Base-by-base conservation (phyloP, 2,888 invertebrate genomes). In the Nebria brevicollis region DNA sequence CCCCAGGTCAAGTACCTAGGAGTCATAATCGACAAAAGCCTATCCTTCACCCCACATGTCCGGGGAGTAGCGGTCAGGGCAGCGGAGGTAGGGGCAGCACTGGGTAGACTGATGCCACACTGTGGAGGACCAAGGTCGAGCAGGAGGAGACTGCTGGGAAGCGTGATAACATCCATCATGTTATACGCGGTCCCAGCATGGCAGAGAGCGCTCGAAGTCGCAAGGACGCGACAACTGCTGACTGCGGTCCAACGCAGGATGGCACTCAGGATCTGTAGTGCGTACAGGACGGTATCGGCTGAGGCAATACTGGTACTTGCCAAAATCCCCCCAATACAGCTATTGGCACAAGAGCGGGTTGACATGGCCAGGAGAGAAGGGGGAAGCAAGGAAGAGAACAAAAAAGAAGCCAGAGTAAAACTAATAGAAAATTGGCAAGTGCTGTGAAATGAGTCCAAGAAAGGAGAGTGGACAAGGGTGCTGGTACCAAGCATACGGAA, bases 131-230 rank as follows among this genome's bases (percentile, higher is more conserved):
- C 20, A 20, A 43, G n/a, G 26, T 25, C 25, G 2, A 7, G 10
- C 15, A 74, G 42, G 13, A 74, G 74, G 54, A 74, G 54, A n/a
- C n/a, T 74, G 5, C 43, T 74, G 25, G 74, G 54, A 1, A 8
- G 54, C 43, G 54, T 54, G 10, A 15, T 15, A 15, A 15, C 43
- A 2, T 4, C 74, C n/a, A 11, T 54, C 7, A 41, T 74, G 11
- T 15, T 74, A 7, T 76, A 76, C 11, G 66, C 76, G 11, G 76
- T 66, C 26, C 76, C 76, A 1, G 42, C 66, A 26, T 76, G 76
- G 76, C 65, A 15, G 8, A 26, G 66, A 41, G 15, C 5, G 0
- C 15, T 76, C 7, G 66, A 20, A 66, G 4, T 1, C 1, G 41
- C 26, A 1, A 66, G 66, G 26, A n/a, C 34, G 13, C n/a, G 10